These are phyloP conservation scores for Morbakka virulenta DNA, from an alignment of 30 jellyfish, hydroid and myxozoan species.

Conservation along the genomic window DNA sequence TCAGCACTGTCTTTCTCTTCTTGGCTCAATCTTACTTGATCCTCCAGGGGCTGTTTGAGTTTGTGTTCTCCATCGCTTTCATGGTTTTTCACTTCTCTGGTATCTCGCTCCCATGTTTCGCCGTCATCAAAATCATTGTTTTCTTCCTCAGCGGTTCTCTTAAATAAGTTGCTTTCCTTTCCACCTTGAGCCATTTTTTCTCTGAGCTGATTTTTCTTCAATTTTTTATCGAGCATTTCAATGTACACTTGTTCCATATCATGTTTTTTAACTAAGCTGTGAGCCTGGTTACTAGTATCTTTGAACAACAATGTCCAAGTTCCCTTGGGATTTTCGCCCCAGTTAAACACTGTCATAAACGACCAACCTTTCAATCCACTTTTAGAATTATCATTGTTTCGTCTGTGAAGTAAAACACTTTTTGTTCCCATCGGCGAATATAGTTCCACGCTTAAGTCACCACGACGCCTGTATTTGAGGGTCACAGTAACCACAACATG, in stretches of 20 bases:
- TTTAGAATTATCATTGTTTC: slow-evolving; percentile 68
- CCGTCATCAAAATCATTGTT: not conserved
- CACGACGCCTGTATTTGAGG: slow-evolving; percentile 76
- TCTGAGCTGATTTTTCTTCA: slow-evolving; percentile 40
- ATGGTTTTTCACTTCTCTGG: not conserved
- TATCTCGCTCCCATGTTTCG: not conserved
- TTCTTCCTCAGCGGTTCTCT: slow-evolving; percentile 16
- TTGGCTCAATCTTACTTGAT: not conserved
- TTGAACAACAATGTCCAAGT: slow-evolving; percentile 83
- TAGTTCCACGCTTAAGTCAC: slow-evolving; percentile 81
- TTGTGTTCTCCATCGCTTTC: not conserved
- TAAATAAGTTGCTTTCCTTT: slow-evolving; percentile 4
- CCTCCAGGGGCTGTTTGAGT: not conserved
- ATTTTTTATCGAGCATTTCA: slow-evolving; percentile 68
- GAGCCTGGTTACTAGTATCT: slow-evolving; percentile 30
- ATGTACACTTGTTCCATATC: slow-evolving; percentile 92
- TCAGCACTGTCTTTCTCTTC: not conserved
- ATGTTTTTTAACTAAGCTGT: not conserved
- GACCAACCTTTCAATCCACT: slow-evolving; percentile 95
- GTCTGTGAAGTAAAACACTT: slow-evolving; percentile 80
- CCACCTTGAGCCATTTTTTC: slow-evolving; percentile 19
- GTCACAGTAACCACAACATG: slow-evolving; percentile 97
- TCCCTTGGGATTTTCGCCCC: slow-evolving; percentile 99
- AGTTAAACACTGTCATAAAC: slow-evolving; percentile 93
- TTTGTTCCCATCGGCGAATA: slow-evolving; percentile 81